Evolutionary conservation across 2,113 vertebrate genomes (phyloP), one percentile per base, ranked within the genome.

Genomic region (Etheostoma cragini): DNA sequence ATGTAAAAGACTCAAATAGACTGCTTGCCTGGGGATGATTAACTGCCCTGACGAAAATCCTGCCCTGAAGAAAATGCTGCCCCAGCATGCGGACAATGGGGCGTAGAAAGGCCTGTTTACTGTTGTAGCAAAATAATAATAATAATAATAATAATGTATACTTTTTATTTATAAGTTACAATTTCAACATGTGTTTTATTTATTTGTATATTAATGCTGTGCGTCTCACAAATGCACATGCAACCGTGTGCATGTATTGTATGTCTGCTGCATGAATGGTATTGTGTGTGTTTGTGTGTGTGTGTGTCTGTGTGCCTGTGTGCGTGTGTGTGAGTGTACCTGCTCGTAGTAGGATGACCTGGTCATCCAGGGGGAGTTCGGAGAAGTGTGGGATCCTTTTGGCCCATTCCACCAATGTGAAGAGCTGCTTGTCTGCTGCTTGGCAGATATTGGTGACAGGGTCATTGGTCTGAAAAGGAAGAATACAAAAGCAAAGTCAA

Each of bases 361-460:
- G 98, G 90, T 99, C 97, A 50, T 99, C 98, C 66, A 99, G 87
- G 0, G 96, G 96, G 75, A 99, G 95, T 66, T 97, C 96, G 0
- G 97, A 99, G 94, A 99, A 99, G 89, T 99, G 96, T 0, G 97
- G 98, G 64, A 99, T 97, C 80, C 97, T 95, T 89, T 99, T 99
- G 72, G 98, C 97, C 98, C 97, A 99, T 83, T 99, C 98, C 0
- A 99, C 98, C 0, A 99, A 92, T 0, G 97, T 99, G 90, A 99
- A 99, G 52, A 99, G 97, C 93, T 99, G 98, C 83, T 99, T 99
- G 88, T 99, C 98, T 0, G 97, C 98, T 0, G 97, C 98, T 0
- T 99, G 98, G 91, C 98, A 99, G 87, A 99, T 99, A 84, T 99
- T 99, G 84, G 97, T 99, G 86, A 99, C 97, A 0, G 97, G 98